Conservation (phyloP, 2,888 invertebrate species). For the Orchesellides sinensis region DNA sequence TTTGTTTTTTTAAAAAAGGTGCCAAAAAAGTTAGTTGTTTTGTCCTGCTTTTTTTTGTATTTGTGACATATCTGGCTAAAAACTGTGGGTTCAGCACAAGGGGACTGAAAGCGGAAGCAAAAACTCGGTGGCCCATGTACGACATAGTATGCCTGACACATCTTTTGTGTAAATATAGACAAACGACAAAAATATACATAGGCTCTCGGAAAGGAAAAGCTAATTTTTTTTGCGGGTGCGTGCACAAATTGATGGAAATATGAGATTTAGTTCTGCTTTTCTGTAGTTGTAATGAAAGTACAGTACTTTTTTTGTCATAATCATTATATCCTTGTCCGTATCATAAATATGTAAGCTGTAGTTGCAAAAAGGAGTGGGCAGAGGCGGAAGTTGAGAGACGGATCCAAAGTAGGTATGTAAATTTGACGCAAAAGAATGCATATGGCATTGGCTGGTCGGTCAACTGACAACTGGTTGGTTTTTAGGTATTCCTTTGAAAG, state of each 20-base stretch:
- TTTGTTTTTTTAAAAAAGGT: too few relatives aligned
- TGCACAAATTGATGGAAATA: conserved; percentile 22
- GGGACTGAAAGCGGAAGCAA: background rate
- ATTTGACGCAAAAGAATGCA: background rate
- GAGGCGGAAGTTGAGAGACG: conserved; percentile 8
- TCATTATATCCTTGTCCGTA: too few relatives aligned
- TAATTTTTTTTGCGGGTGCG: conserved; percentile 19
- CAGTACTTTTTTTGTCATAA: background rate
- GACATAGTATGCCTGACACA: background rate
- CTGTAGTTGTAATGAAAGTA: background rate
- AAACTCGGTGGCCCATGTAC: background rate
- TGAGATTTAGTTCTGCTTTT: too few relatives aligned
- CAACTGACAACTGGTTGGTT: conserved; percentile 46
- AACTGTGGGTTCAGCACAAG: too few relatives aligned
- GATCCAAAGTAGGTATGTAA: conserved; percentile 2
- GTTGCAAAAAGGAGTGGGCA: conserved; percentile 32
- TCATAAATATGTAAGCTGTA: conserved; percentile 32
- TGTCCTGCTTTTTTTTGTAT: too few relatives aligned
- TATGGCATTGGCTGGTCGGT: conserved; percentile 12
- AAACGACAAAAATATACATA: background rate
- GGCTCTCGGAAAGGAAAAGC: background rate
- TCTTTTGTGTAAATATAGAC: background rate
- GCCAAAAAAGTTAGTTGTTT: too few relatives aligned
- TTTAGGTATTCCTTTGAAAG: too few relatives aligned
- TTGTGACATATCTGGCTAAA: too few relatives aligned